Base-by-base conservation (phyloP, 64 coral and sea anemone species). In the Acropora yongei region DNA sequence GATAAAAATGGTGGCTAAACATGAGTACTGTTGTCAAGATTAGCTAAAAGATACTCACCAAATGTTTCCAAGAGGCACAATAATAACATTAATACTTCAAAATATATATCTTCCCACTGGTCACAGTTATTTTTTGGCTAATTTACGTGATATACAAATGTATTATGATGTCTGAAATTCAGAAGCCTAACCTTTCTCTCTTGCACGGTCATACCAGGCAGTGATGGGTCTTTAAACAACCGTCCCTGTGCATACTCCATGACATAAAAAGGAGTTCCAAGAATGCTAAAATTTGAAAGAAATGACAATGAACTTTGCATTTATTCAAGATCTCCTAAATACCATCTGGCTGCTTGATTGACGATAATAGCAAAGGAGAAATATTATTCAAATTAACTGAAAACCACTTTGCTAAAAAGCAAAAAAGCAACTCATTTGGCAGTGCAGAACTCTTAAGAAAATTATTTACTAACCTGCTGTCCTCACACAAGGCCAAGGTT, bases 251-350 rank as follows among this genome's bases (percentile, higher is more conserved):
- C 75, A 76, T 99, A 99, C 68, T 99, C 94, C 97, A 99, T 99
- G 39, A 99, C 84, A 75, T 96, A 99, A 75, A 99, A 99, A 40
- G 97, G 91, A 8, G 97, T 99, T 16, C 97, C 97, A 8, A 99
- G 65, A 48, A 99, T 77, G 65, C 97, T 98, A 77, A 1, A 30
- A 41, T 17, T 69, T 44, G 0, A 78, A 82, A 7, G 20, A 12
- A 13, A 71, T 71, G 20, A 71, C 4, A 20, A 4, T 0, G 61
- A 72, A 39, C 3, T 13, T 74, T 88, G 3, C 3, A 63, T 63
- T 14, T 30, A 30, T 30, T 14, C 60, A 8, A 63, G 13, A 63
- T 14, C 8, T 63, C 60, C 2, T 13, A 63, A 63, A 10, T 13
- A 30, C 30, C 30, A 30, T 30, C 30, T 30, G 30, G 30, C 30